Evolutionary conservation across 2,113 vertebrate species (phyloP).

Genomic region (Capreolus pygargus): DNA sequence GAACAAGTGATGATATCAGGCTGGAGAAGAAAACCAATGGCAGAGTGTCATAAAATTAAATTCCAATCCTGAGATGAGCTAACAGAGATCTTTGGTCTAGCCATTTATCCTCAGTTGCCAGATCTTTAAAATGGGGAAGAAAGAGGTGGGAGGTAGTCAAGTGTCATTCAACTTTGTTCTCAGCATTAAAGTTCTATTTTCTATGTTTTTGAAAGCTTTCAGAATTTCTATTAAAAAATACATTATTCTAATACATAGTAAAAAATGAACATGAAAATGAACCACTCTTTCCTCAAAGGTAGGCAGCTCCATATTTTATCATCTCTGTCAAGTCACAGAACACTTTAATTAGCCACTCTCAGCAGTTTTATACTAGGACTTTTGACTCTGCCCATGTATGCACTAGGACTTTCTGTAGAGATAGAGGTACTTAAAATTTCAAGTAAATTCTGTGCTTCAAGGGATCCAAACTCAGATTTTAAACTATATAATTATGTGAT

Average conservation of each 20-base stretch:
- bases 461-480: background rate
- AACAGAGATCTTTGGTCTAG: background rate
- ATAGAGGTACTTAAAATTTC: background rate
- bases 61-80: background rate
- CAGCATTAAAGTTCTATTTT: background rate
- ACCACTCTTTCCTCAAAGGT: background rate
- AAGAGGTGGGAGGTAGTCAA: background rate
- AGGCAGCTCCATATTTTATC: background rate
- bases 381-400: background rate
- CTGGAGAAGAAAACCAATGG: background rate
- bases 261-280: background rate
- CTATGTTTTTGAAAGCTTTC: background rate
- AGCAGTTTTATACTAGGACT: background rate
- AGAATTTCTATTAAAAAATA: constrained; percentile 9
- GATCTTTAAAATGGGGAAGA: background rate
- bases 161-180: background rate
- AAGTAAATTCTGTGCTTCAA: background rate
- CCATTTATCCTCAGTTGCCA: background rate
- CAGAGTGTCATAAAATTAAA: constrained; percentile 2
- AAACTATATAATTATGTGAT: background rate
- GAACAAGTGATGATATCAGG: background rate
- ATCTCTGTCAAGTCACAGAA: background rate
- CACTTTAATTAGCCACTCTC: background rate
- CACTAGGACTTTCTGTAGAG: background rate
- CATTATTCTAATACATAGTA: background rate